Evolutionary conservation across 2,113 vertebrate species (phyloP), one percentile per base, ranked within the genome.

Genomic region (Chlamydotis undulata): DNA sequence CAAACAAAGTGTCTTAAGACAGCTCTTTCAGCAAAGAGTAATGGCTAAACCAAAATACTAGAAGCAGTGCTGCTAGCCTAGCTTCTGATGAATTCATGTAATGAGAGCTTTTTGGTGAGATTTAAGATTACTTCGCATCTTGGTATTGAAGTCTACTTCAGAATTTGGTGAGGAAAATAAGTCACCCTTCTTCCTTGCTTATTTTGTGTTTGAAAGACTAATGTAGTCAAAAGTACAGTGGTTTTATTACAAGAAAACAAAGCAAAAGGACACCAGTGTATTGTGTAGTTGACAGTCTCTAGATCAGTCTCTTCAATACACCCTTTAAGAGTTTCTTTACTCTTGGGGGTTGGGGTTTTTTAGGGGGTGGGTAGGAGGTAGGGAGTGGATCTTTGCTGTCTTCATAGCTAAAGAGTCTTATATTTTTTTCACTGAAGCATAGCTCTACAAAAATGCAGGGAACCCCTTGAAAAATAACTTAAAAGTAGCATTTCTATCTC

Each of bases 301-400:
- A 43, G 21, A 60, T 43, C 52, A 55, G 4, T 45, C 35, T 45
- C 33, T 68, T 65, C 22, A 17, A 39, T 37, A 26, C 25, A n/a
- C 4, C 12, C 43, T 65, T 80, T 8, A 79, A 63, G 22, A 49
- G 12, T 43, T 75, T 50, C 61, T 60, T 43, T 39, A 49, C 15
- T 43, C 41, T 43, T 43, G 14, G 31, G n/a, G 16, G 4, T 29
- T 70, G 22, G 25, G 9, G 6, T 33, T 9, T 5, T 21, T 28
- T 68, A 4, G 14, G 4, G 29, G 12, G 13, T 4, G 4, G 13
- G 5, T 33, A n/a, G 19, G 39, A 4, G 5, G 6, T 22, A 13
- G 6, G 7, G 9, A 25, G 33, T 26, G 10, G 64, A 37, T 65
- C 29, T 91, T 80, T 70, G 23, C 47, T 35, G 6, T n/a, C 19